Conservation (phyloP, 2,888 invertebrate species). For the Tetheella fluctuosa region DNA sequence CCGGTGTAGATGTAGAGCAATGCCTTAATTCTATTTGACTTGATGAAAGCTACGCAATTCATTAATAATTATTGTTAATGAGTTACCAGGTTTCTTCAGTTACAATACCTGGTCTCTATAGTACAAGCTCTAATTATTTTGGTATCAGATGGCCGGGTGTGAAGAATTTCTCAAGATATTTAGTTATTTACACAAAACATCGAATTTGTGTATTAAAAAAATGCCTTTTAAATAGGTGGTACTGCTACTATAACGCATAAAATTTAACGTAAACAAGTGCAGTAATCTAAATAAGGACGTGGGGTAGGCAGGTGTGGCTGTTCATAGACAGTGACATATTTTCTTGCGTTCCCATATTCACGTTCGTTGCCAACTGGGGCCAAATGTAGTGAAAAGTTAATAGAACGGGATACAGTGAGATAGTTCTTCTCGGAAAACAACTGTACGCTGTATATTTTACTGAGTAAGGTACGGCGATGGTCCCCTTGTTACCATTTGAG, state of each 20-base stretch:
- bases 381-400: constrained; percentile 42
- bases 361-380: constrained; percentile 47
- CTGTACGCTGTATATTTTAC: background rate
- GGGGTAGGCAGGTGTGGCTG: constrained; percentile 45
- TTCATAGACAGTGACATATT: constrained; percentile 63
- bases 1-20: too few relatives aligned
- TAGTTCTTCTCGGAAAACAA: constrained; percentile 24
- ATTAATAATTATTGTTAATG: too few relatives aligned
- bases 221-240: background rate
- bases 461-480: background rate
- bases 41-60: too few relatives aligned
- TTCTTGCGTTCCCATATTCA: constrained; percentile 41
- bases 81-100: too few relatives aligned
- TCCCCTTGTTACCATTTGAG: background rate
- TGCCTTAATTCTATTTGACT: background rate
- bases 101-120: too few relatives aligned
- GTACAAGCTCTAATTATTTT: too few relatives aligned
- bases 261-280: constrained; percentile 20
- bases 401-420: constrained; percentile 32
- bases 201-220: too few relatives aligned
- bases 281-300: constrained; percentile 24
- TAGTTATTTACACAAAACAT: too few relatives aligned
- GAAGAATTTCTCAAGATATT: too few relatives aligned
- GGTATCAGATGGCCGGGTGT: too few relatives aligned
- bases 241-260: constrained; percentile 7